Base-by-base conservation (phyloP, 2,797 vertebrate genomes). In the Anomalospiza imberbis region DNA sequence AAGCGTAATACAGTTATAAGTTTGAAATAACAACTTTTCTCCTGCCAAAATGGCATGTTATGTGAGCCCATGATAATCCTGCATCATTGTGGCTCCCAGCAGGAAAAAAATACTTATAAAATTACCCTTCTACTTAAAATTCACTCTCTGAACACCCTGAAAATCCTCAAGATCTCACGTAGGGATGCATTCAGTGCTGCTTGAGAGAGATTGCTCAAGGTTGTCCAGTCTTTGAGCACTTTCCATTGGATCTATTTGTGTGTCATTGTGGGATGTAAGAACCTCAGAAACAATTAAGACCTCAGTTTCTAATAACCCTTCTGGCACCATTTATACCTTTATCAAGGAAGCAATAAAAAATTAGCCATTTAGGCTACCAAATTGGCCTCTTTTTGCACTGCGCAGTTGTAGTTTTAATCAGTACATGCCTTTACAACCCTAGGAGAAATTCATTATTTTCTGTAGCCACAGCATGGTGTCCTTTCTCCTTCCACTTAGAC, bases 381-480 rank as follows among this genome's bases (percentile, higher is more conserved):
- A 84, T 57, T 71, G 26, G 21, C 68, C 54, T 50, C n/a, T 79
- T 91, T 86, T 22, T 73, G 78, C 55, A 54, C 0, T 2, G 26
- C 74, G 45, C 45, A 57, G n/a, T 57, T 58, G 76, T 40, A 80
- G 76, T 86, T 93, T 84, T 90, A 88, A 86, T 88, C 83, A 75
- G 77, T 34, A 42, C 53, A 7, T 45, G 70, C 54, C 79, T 90
- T 88, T 84, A 84, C 83, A 81, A 26, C 81, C 67, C 77, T 38
- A n/a, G 74, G 65, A 92, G 77, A 83, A 94, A 90, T 94, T 96
- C 38, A 36, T 90, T 94, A 93, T 86, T 94, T 94, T 90, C 90
- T 91, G 25, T 24, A 90, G 73, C 73, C 88, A 87, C 83, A 93
- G 91, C 88, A 44, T 81, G 92, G 54, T 72, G 70, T 58, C 34